Evolutionary conservation across 2,888 invertebrate genomes (phyloP).

Genomic region (Brenthis hecate): DNA sequence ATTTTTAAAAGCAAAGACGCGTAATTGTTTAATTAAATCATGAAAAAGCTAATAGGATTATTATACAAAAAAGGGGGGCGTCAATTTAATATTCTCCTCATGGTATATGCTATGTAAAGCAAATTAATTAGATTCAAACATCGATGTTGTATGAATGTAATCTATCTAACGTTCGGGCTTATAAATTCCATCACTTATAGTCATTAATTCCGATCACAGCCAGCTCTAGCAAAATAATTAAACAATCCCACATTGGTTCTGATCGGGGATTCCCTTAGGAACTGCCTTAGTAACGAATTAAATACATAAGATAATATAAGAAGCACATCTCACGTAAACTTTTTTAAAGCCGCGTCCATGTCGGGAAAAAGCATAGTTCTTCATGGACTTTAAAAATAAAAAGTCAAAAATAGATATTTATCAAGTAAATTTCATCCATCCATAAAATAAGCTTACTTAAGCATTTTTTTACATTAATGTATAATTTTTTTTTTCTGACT

Average conservation of each 20-base stretch:
- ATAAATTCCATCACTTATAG: slow-evolving; percentile 61
- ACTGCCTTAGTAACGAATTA: slow-evolving; percentile 60
- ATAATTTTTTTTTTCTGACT: too few relatives aligned
- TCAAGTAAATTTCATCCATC: too few relatives aligned
- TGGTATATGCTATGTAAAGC: slow-evolving; percentile 27
- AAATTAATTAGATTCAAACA: slow-evolving; percentile 40
- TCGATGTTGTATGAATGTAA: slow-evolving; percentile 38
- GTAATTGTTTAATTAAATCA: slow-evolving; percentile 33
- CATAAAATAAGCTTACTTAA: too few relatives aligned
- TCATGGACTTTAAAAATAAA: not conserved
- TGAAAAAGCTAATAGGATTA: slow-evolving; percentile 32
- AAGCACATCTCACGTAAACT: slow-evolving; percentile 45
- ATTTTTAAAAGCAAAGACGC: slow-evolving; percentile 25
- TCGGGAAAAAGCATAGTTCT: slow-evolving; percentile 1
- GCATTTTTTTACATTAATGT: too few relatives aligned
- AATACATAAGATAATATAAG: slow-evolving; percentile 48
- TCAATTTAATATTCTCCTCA: slow-evolving; percentile 35
- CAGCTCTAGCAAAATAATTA: slow-evolving; percentile 73
- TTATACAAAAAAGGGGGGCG: slow-evolving; percentile 30
- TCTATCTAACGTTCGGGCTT: slow-evolving; percentile 40
- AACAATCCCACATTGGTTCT: slow-evolving; percentile 69
- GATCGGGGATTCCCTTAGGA: slow-evolving; percentile 57
- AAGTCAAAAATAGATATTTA: not conserved
- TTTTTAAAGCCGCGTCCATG: slow-evolving; percentile 42
- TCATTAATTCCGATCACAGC: slow-evolving; percentile 74